Conservation (phyloP, 2,113 vertebrate species). For the Verasper variegatus region DNA sequence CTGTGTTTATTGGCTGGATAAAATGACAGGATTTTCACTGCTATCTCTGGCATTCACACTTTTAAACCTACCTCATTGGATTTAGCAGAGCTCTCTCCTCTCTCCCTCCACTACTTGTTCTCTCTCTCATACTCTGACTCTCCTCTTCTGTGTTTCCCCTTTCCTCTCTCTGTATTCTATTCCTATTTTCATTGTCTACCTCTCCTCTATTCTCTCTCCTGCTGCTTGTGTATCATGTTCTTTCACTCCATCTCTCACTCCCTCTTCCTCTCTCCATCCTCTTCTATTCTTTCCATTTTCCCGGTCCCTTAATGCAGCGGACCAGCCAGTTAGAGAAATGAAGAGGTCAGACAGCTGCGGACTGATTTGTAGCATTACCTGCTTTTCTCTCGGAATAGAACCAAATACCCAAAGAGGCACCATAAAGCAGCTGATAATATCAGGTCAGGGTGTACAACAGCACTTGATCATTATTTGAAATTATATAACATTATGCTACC, state of each 20-base stretch:
- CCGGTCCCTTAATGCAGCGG: conserved; percentile 5
- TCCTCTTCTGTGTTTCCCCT: conserved; percentile 6
- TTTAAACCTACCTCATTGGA: conserved; percentile 57
- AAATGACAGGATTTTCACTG: conserved; percentile 64
- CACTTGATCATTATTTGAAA: conserved; percentile 63
- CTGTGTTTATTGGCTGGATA: conserved; percentile 72
- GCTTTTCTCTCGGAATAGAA: conserved; percentile 31
- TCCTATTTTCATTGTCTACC: conserved; percentile 33
- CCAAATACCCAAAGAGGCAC: conserved; percentile 37
- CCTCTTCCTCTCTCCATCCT: background rate
- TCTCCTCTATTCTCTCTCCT: conserved; percentile 24
- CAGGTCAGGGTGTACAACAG: conserved; percentile 29
- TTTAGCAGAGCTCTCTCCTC: conserved; percentile 32
- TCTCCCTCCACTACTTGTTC: conserved; percentile 36
- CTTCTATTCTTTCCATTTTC: conserved; percentile 1
- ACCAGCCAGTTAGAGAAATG: background rate
- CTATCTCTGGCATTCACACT: conserved; percentile 64
- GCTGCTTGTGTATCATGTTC: conserved; percentile 22
- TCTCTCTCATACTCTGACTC: conserved; percentile 11
- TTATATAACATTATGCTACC: conserved; percentile 39
- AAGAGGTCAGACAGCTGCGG: conserved; percentile 17
- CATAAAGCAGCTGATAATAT: conserved; percentile 45
- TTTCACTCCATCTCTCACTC: background rate
- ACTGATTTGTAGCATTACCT: conserved; percentile 36
- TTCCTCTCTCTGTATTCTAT: conserved; percentile 25